phyloP scores from a whole-genome alignment of 1,140 invertebrate genomes.

The Psix sp. region DNA sequence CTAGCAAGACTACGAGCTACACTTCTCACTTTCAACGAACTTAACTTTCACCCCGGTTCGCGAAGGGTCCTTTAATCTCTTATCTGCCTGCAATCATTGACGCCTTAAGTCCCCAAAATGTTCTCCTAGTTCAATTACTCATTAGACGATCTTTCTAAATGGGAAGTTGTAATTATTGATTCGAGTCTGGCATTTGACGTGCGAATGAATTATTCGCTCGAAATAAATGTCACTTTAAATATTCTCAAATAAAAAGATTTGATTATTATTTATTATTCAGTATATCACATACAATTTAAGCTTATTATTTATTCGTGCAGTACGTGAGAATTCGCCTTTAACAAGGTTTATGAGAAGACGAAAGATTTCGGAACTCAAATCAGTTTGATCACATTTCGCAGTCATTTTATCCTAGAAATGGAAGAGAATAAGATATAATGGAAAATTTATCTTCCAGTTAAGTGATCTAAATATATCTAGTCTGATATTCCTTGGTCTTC shows the following conservation, averaged over 20 bases:
- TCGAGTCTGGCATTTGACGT: not conserved
- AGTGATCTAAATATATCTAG: too few species aligned
- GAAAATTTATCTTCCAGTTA: too few species aligned
- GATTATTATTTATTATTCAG: conserved; percentile 18
- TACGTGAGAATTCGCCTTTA: conserved; percentile 17
- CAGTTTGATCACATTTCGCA: too few species aligned
- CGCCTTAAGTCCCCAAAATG: not conserved
- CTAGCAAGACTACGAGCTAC: conserved; percentile 12
- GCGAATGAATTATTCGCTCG: not conserved
- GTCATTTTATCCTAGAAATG: too few species aligned
- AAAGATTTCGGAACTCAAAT: too few species aligned
- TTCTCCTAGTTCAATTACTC: not conserved
- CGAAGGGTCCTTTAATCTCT: conserved; percentile 7
- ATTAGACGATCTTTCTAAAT: not conserved
- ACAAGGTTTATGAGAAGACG: conserved; percentile 2
- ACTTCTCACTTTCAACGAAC: conserved; percentile 47
- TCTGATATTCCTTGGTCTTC: too few species aligned
- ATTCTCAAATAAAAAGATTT: conserved; percentile 19
- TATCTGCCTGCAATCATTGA: not conserved
- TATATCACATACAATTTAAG: conserved; percentile 13
- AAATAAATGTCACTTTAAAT: conserved; percentile 34
- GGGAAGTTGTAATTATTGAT: conserved; percentile 29
- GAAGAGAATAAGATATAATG: too few species aligned
- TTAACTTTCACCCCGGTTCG: conserved; percentile 26
- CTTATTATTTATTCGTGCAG: conserved; percentile 8